Evolutionary conservation across 2,113 vertebrate species (phyloP), one percentile per base, ranked within the genome.

Genomic region (Uria aalge): DNA sequence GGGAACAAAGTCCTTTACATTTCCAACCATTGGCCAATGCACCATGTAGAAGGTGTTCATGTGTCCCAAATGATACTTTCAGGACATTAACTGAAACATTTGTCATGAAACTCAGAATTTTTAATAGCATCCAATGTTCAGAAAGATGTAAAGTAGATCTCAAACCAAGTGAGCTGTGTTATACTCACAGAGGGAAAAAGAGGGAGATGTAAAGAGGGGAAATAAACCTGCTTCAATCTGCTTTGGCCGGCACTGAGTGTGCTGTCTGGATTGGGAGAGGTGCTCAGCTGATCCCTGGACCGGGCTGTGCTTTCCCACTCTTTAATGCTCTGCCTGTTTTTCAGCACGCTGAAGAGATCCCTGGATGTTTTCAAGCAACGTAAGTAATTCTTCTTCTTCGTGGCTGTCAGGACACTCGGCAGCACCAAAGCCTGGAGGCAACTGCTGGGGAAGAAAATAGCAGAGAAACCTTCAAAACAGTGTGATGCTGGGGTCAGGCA

Each of bases 361-460:
- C 97, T 99, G 21, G 99, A 99, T 34, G 93, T 99, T 93, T 99
- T 99, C 88, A 99, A 99, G 96, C 98, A 99, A 92, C 99, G 99
- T 99, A 97, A 99, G 99, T 98, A 83, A 68, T 71, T 62, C 63
- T 86, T 40, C 40, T 10, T 88, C 75, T 20, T 83, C 15, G 1
- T n/a, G 36, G 56, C 88, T 91, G 40, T 47, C 21, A 69, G 76
- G 64, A 30, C 60, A 26, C 36, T 48, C 75, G 48, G 48, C 41
- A 88, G 66, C 1, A 2, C 17, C 24, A 38, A 77, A 62, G 17
- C 41, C 66, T 85, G 27, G 43, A 83, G 47, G 38, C 17, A 38
- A 12, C 21, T 43, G 36, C 13, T 62, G 55, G 43, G 22, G 74
- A 74, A 71, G 48, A 17, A 81, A 82, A 56, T 3, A 47, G 17